Conservation (phyloP, 2,113 vertebrate species). For the Perognathus longimembris region DNA sequence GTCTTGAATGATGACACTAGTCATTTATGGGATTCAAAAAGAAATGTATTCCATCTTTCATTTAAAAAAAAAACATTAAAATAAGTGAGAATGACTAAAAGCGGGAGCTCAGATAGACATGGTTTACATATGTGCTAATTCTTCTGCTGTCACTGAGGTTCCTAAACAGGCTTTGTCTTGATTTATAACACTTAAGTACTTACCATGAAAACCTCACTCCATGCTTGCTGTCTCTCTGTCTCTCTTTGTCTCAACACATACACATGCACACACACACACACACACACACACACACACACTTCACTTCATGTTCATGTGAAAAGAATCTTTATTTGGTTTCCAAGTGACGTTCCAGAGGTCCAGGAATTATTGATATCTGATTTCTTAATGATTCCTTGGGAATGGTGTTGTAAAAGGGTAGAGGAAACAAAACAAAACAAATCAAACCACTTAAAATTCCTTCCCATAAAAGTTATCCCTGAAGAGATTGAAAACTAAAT, state of each 20-base stretch:
- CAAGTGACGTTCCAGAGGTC: background rate
- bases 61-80: too few relatives aligned
- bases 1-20: background rate
- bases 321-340: slow-evolving; percentile 7
- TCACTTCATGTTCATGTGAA: background rate
- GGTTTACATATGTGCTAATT: background rate
- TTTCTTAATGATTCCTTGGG: too few relatives aligned
- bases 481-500: background rate
- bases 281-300: too few relatives aligned
- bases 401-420: background rate
- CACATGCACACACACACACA: too few relatives aligned
- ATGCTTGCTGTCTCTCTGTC: too few relatives aligned
- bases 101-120: background rate
- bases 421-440: too few relatives aligned
- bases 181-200: background rate
- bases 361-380: slow-evolving; percentile 20
- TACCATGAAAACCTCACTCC: background rate
- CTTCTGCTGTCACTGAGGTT: background rate
- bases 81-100: background rate
- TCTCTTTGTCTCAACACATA: too few relatives aligned
- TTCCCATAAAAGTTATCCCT: slow-evolving; percentile 23
- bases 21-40: background rate
- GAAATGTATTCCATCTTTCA: too few relatives aligned
- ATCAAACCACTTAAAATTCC: background rate
- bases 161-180: background rate